Percentiles rank a stretch among this genome's conserved stretches.
Conservation (phyloP, 2,888 invertebrate species). For the Gasteruption jaculator region DNA sequence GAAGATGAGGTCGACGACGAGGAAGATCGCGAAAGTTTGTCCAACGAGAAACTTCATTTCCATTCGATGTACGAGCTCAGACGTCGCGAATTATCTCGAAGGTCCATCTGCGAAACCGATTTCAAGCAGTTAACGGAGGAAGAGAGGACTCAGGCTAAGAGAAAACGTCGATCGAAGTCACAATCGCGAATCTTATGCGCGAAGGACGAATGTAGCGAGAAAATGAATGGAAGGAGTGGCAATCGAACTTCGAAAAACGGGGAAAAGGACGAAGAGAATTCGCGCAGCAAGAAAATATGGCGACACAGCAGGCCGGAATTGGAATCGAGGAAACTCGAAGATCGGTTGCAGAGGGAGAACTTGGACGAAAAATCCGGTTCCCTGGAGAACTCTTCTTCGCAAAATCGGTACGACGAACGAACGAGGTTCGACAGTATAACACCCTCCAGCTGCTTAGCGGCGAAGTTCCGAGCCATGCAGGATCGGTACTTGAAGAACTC, state of each 20-base stretch:
- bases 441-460: constrained; percentile 58
- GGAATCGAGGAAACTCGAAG: constrained; percentile 3
- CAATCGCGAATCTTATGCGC: constrained; percentile 36
- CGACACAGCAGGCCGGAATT: constrained; percentile 3
- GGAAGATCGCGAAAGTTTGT: constrained; percentile 27
- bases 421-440: constrained; percentile 40
- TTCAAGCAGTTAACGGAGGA: constrained; percentile 37
- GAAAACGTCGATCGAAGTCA: constrained; percentile 44
- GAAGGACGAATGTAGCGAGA: constrained; percentile 29
- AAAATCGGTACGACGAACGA: not conserved
- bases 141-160: constrained; percentile 33
- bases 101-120: constrained; percentile 42
- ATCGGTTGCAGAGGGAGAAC: too few species aligned
- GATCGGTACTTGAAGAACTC: constrained; percentile 69
- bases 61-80: constrained; percentile 39
- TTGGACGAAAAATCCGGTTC: too few species aligned
- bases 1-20: constrained; percentile 28
- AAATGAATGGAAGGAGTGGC: constrained; percentile 22
- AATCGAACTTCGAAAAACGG: constrained; percentile 12
- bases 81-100: constrained; percentile 29
- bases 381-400: too few species aligned
- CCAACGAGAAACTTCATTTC: constrained; percentile 30
- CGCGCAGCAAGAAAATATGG: constrained; percentile 17
- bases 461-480: constrained; percentile 69
- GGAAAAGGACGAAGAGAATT: constrained; percentile 11